Percentiles rank a stretch among this genome's conserved stretches.
These are phyloP conservation scores for Teleiodes luculella DNA, from an alignment of 2,888 invertebrate species.

Conservation along the genomic window DNA sequence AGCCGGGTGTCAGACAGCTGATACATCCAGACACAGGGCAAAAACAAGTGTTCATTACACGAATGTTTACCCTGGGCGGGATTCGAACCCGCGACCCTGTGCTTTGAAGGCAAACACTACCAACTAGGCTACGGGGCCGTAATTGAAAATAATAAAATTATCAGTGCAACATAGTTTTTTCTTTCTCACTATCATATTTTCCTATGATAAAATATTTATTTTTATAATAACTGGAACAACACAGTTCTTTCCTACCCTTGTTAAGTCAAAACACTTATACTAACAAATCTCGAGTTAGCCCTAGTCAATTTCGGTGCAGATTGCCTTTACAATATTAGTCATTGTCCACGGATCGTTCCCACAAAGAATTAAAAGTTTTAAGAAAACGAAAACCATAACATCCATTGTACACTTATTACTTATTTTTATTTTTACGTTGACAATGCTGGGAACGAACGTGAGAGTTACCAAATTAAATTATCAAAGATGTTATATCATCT, in stretches of 20 bases:
- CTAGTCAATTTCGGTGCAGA: not conserved
- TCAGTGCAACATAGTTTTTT: no score
- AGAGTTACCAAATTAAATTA: conserved; percentile 30
- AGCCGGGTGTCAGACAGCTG: no score
- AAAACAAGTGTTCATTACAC: no score
- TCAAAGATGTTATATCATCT: conserved; percentile 23
- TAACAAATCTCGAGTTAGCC: not conserved
- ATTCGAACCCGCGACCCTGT: no score
- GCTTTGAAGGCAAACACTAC: no score
- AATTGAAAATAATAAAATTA: no score
- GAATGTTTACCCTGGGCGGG: no score
- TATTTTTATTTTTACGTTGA: conserved; percentile 29
- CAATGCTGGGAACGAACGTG: conserved; percentile 36
- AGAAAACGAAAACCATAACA: conserved; percentile 10
- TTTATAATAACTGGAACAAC: no score
- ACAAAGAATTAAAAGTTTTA: not conserved
- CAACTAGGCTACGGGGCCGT: no score
- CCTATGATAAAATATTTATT: no score
- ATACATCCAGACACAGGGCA: no score
- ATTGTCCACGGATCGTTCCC: not conserved
- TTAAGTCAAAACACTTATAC: not conserved
- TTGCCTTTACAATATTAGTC: not conserved
- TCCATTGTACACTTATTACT: conserved; percentile 23
- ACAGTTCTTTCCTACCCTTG: not conserved
- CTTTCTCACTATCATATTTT: no score